Evolutionary conservation across 2,797 vertebrate genomes (phyloP).

Genomic region (Muraenolepis orangiensis): DNA sequence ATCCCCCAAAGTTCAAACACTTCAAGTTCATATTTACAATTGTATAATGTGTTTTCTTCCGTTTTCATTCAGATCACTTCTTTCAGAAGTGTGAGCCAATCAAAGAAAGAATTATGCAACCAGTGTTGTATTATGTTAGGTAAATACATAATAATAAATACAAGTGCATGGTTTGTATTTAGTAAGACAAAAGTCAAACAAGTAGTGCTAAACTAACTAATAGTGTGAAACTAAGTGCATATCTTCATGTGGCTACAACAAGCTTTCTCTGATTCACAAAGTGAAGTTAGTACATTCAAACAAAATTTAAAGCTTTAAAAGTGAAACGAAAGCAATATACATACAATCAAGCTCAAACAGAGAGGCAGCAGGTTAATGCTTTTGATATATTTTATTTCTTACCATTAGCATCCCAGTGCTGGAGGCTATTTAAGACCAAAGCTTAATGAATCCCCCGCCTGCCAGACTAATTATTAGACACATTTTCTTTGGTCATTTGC

Average conservation of each 20-base stretch:
- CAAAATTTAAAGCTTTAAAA: neutral
- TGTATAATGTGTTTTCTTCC: no score
- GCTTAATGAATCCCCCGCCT: neutral
- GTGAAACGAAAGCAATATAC: neutral
- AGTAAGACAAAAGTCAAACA: neutral
- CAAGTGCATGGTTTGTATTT: neutral
- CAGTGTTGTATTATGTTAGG: neutral
- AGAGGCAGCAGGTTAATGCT: neutral
- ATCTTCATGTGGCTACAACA: neutral
- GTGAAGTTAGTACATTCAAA: neutral
- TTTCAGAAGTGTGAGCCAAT: neutral
- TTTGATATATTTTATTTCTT: neutral
- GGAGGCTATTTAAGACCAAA: neutral
- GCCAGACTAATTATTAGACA: neutral
- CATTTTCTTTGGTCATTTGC: neutral
- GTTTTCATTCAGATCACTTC: no score
- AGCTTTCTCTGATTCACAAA: neutral
- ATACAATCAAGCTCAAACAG: neutral
- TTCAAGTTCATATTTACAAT: no score
- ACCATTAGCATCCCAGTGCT: neutral
- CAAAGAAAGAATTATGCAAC: neutral
- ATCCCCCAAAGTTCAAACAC: no score
- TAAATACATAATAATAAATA: no score
- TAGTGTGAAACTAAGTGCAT: neutral
- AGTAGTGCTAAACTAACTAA: neutral